phyloP scores from a whole-genome alignment of 2,113 vertebrate genomes.

The Chamaea fasciata region DNA sequence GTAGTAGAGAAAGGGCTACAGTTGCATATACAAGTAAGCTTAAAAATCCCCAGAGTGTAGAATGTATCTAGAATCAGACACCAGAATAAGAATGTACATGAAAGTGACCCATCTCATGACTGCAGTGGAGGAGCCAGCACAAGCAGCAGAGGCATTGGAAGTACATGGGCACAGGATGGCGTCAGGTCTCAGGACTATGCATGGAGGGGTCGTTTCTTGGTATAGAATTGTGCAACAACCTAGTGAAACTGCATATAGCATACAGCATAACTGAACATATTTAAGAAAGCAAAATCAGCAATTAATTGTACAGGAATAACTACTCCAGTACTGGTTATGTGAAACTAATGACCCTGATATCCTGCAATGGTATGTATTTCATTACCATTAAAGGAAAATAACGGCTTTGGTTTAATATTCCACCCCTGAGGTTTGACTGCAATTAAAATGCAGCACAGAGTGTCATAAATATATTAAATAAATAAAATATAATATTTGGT shows the following conservation, averaged over 20 bases:
- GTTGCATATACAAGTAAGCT: background rate
- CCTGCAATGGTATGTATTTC: background rate
- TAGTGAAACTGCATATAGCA: background rate
- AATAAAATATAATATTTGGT: background rate
- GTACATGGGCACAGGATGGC: background rate
- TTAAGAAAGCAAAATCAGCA: background rate
- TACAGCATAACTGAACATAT: background rate
- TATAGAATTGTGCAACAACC: accelerated
- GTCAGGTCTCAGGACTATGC: background rate
- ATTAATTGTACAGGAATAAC: background rate
- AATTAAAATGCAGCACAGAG: background rate
- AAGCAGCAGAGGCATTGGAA: background rate
- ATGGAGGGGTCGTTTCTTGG: background rate
- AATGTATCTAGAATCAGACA: background rate
- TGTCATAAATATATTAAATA: background rate
- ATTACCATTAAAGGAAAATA: background rate
- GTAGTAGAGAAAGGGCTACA: background rate
- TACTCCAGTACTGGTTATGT: background rate
- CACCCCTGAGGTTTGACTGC: background rate
- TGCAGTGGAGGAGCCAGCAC: background rate
- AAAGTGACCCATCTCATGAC: background rate
- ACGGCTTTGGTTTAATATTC: background rate
- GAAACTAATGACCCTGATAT: background rate
- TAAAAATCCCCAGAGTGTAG: background rate
- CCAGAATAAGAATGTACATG: background rate